Percentiles rank a stretch among this genome's conserved stretches.
Conservation (phyloP, 2,797 vertebrate genomes). For the Simalia tracyae region DNA sequence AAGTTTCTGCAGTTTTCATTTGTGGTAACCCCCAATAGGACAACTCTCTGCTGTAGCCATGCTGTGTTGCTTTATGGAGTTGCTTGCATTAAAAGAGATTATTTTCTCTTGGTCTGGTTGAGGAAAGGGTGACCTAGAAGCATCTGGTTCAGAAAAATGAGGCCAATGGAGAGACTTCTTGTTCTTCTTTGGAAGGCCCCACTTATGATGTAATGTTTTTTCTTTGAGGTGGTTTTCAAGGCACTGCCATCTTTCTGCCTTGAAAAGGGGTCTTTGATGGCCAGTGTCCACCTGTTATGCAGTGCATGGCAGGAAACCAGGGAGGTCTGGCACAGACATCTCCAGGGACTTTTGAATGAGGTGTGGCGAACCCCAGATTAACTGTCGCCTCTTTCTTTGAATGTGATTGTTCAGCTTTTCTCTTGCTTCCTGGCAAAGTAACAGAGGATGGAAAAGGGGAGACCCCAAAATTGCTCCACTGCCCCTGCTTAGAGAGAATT, state of each 20-base stretch:
- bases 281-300: not conserved
- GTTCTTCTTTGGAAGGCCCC: not conserved
- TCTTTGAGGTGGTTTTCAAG: not conserved
- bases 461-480: conserved; percentile 13
- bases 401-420: not conserved
- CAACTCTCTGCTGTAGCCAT: not conserved
- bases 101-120: not conserved
- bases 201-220: not conserved
- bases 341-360: not conserved
- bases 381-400: conserved; percentile 1
- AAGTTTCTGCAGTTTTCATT: too few relatives aligned
- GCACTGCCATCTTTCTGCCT: not conserved
- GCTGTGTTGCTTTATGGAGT: not conserved
- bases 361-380: not conserved
- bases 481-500: not conserved
- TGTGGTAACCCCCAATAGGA: too few relatives aligned
- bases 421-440: not conserved
- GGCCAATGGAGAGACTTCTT: not conserved
- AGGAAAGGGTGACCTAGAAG: not conserved
- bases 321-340: not conserved
- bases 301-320: not conserved
- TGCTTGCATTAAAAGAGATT: not conserved
- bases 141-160: not conserved
- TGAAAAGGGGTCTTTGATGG: conserved; percentile 3
- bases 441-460: not conserved